Evolutionary conservation across 92 coral and sea anemone genomes (phyloP), one percentile per base, ranked within the genome.

Genomic region (Diadumene lineata): DNA sequence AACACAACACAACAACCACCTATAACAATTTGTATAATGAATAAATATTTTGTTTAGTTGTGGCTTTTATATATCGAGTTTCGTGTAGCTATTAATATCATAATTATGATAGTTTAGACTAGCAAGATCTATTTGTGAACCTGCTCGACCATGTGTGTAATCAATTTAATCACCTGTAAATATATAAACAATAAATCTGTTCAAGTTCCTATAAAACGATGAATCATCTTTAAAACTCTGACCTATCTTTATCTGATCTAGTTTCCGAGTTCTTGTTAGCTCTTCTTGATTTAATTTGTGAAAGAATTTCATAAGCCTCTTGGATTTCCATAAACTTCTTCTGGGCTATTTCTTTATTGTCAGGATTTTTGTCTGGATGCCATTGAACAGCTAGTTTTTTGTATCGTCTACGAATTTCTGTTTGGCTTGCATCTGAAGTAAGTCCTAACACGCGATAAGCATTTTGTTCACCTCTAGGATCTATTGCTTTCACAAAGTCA

Each of bases 381-480:
- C 96, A 96, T 63, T 92, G 90, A 32, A 83, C 82, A 1, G 99
- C 99, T 58, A 96, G 92, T 31, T 92, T 85, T 71, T 86, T 92
- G 79, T 96, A 96, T 7, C 97, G 88, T 77, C 76, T 83, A 70
- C 85, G 89, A 15, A 96, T 96, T 84, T 92, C 96, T 56, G 81
- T 81, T 66, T 96, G 97, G 24, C 88, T 84, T 0, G 99, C 85
- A 65, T 89, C 90, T 61, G 86, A 92, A 25, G 96, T 89, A 31
- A 96, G 74, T 0, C 97, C 94, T 31, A 96, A 81, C 16, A 96
- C 91, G 16, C 83, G 83, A 66, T 92, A 90, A 24, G 99, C 97
- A 24, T 96, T 96, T 75, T 96, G 90, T 82, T 96, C 99, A 72
- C 99, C 99, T 70, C 97, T 96, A 8, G 99, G 99, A 74, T 96